Percentiles rank a stretch among this genome's conserved stretches.
Conservation (phyloP, 2,888 invertebrate genomes). For the Cantharis lateralis region DNA sequence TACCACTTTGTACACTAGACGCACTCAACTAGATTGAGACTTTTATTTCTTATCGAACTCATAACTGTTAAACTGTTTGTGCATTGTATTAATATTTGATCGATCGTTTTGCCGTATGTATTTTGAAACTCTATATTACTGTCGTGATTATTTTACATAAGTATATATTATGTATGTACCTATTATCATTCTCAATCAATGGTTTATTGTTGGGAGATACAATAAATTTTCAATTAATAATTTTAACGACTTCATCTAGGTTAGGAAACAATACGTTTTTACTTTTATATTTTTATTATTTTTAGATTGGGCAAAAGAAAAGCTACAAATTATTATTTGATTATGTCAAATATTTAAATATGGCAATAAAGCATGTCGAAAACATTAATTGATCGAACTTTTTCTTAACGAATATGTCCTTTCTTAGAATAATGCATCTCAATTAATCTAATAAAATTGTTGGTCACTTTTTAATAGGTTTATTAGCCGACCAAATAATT, state of each 20-base stretch:
- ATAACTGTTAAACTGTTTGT: conserved; percentile 21
- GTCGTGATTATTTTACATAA: background rate
- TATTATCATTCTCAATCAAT: background rate
- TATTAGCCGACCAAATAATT: background rate
- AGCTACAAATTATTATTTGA: background rate
- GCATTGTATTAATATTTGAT: conserved; percentile 8
- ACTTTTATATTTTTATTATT: background rate
- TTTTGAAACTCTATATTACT: background rate
- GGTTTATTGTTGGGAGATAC: background rate
- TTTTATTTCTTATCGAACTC: conserved; percentile 18
- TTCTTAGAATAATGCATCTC: background rate
- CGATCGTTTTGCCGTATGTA: conserved; percentile 2
- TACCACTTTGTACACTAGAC: conserved; percentile 36
- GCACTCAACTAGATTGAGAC: conserved; percentile 30
- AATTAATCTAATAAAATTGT: background rate
- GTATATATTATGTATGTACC: background rate
- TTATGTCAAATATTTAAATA: background rate
- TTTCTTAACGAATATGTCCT: background rate
- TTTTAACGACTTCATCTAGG: background rate
- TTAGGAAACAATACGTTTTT: background rate
- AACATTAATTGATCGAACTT: background rate
- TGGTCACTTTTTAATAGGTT: background rate
- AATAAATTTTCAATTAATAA: background rate
- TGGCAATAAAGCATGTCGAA: background rate
- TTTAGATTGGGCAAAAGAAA: background rate